Evolutionary conservation across 2,797 vertebrate genomes (phyloP).

Genomic region (Sebastolobus alascanus): DNA sequence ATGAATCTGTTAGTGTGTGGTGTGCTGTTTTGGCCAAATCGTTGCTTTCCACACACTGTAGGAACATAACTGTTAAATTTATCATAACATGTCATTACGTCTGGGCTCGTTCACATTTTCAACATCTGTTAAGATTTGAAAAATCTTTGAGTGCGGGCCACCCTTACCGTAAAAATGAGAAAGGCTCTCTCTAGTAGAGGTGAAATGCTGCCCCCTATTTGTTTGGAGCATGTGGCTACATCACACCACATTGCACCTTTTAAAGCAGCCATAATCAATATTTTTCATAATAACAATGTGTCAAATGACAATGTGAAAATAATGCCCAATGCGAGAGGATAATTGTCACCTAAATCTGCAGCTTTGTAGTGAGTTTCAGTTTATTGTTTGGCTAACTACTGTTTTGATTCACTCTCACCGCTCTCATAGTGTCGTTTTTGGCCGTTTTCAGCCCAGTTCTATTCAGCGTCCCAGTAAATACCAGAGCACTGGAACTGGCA

Average conservation of each 20-base stretch:
- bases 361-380: background rate
- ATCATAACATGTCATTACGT: too few species aligned
- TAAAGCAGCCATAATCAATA: background rate
- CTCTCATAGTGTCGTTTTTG: background rate
- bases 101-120: too few species aligned
- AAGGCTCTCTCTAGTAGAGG: too few species aligned
- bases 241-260: too few species aligned
- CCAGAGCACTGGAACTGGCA: too few species aligned
- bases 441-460: background rate
- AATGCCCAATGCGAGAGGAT: background rate
- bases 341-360: background rate
- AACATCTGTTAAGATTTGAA: too few species aligned
- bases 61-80: too few species aligned
- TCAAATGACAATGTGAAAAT: background rate
- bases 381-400: background rate
- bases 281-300: background rate
- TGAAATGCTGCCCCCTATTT: background rate
- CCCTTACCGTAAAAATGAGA: too few species aligned
- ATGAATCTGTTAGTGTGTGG: too few species aligned
- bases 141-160: too few species aligned
- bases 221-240: background rate
- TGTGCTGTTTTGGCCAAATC: too few species aligned
- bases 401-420: background rate
- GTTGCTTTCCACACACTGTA: too few species aligned
- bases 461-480: background rate